These are phyloP conservation scores for Helarctos malayanus DNA, from an alignment of 2,797 vertebrate species.

Conservation along the genomic window DNA sequence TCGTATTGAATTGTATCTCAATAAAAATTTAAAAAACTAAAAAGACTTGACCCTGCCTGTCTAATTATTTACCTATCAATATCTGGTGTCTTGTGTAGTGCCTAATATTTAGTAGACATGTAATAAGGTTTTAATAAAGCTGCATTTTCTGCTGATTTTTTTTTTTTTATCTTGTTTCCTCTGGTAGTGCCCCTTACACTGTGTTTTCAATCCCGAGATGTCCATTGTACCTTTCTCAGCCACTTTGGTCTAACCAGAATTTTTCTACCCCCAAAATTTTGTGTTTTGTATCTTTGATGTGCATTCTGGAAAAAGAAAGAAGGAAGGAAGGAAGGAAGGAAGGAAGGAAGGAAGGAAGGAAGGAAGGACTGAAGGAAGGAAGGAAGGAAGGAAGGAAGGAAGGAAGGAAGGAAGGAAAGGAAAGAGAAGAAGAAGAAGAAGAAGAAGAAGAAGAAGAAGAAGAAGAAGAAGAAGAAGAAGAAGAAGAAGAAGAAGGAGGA, in stretches of 20 bases:
- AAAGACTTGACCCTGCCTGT: neutral
- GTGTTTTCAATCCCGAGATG: neutral
- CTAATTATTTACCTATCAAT: neutral
- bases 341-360: too few species aligned
- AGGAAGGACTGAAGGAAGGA: too few species aligned
- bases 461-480: neutral
- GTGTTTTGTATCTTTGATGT: neutral
- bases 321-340: too few species aligned
- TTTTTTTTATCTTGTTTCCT: neutral
- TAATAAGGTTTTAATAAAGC: neutral
- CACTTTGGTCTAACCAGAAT: neutral
- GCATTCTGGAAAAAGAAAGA: neutral
- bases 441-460: neutral
- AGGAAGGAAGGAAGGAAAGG: too few species aligned
- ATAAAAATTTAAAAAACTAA: neutral
- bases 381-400: too few species aligned
- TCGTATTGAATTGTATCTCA: neutral
- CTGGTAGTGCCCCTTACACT: neutral
- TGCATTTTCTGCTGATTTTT: neutral
- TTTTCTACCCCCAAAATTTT: neutral
- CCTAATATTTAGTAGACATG: neutral
- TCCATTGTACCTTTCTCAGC: neutral
- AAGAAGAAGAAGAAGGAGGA: neutral
- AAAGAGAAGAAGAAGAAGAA: neutral
- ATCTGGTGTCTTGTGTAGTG: neutral